phyloP scores from a whole-genome alignment of 1,140 invertebrate species.

The Araneus ventricosus region DNA sequence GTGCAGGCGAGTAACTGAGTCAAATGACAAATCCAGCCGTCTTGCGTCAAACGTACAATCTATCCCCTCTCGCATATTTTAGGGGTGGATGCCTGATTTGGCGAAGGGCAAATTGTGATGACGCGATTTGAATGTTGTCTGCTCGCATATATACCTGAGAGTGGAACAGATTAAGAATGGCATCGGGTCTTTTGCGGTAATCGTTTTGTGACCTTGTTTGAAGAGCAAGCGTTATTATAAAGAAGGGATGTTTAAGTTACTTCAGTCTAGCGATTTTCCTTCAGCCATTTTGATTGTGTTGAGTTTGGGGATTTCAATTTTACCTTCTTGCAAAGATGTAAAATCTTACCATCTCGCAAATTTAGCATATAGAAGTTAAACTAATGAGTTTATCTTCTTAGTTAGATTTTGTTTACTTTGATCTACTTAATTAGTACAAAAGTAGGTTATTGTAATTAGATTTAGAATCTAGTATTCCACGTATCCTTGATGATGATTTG shows the following conservation, averaged over 20 bases:
- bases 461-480: too few species aligned
- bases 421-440: too few species aligned
- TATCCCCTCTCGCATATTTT: conserved; percentile 27
- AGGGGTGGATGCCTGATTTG: conserved; percentile 10
- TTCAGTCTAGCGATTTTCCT: not conserved
- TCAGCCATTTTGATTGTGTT: too few species aligned
- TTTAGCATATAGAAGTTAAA: too few species aligned
- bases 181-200: not conserved
- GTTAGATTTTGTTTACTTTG: too few species aligned
- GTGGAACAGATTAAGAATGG: not conserved
- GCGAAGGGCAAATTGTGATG: not conserved
- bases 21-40: conserved; percentile 58
- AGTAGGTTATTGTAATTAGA: too few species aligned
- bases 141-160: not conserved
- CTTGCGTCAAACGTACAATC: conserved; percentile 39
- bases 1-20: conserved; percentile 3
- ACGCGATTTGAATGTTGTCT: not conserved
- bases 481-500: too few species aligned
- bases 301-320: too few species aligned
- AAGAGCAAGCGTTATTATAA: not conserved
- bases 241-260: not conserved
- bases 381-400: too few species aligned
- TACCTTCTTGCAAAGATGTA: too few species aligned
- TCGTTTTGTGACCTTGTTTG: not conserved
- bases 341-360: too few species aligned